Base-by-base conservation (phyloP, 2,888 invertebrate genomes). In the Ophion slaviceki region DNA sequence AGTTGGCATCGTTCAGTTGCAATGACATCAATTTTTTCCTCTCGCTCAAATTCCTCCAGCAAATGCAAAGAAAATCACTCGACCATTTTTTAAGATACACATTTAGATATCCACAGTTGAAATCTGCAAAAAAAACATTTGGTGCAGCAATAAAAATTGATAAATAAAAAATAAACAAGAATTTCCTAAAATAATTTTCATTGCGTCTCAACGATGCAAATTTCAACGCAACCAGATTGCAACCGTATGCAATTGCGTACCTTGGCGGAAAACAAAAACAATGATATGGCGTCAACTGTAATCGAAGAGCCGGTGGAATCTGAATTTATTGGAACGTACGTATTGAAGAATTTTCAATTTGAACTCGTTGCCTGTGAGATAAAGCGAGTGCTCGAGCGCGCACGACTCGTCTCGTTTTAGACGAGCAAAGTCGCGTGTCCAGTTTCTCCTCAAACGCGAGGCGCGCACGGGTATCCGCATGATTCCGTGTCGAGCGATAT, bases 401-500 rank as follows among this genome's bases (percentile, higher is more conserved):
- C 61, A 24, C 20, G 61, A 72, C 40, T 70, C 68, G 57, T 83
- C 87, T 87, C 85, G 80, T 80, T 84, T 87, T 87, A 86, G 86
- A 84, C 68, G 81, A 70, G 82, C 80, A 78, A 82, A 79, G 72
- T 87, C 87, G 77, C 84, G 83, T 84, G 84, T 80, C 81, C 87
- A 82, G 78, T 80, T 82, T 71, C 70, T 77, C 72, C 76, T 84
- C 70, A 71, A 72, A 81, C 17, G 14, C 53, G 17, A 53, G 17
- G 17, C 53, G 14, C 53, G 32, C 67, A 84, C 64, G 67, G 76
- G 82, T 76, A 75, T 81, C 80, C 80, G 76, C 80, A 67, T 77
- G 72, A 84, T 68, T 81, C 77, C 74, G 85, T 67, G 85, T 67
- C 82, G 82, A 85, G 79, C 83, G 80, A 84, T 87, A 87, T 87